Conservation (phyloP, 2,797 vertebrate genomes). For the Typhlichthys subterraneus region DNA sequence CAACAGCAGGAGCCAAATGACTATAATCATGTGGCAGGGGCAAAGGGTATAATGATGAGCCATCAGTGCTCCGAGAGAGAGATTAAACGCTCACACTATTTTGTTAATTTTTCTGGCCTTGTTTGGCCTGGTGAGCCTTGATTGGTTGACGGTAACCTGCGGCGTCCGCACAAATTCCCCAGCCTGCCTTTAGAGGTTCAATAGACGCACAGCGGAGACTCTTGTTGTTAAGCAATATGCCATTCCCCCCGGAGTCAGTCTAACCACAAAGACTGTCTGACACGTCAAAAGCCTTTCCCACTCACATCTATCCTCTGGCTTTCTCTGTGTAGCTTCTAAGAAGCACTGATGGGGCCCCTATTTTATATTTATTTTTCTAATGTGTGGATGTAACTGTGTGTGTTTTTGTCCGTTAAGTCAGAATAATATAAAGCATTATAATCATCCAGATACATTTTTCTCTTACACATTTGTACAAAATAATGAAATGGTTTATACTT, state of each 20-base stretch:
- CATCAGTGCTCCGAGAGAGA: background rate
- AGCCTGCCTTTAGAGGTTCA: constrained; percentile 13
- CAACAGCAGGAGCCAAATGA: too few species aligned
- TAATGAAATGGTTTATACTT: constrained; percentile 5
- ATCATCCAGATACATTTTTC: too few species aligned
- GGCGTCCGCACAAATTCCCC: constrained; percentile 26
- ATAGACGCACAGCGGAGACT: constrained; percentile 13
- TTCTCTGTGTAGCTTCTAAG: background rate
- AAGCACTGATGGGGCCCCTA: too few species aligned
- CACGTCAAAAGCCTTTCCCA: too few species aligned
- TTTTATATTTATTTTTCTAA: too few species aligned
- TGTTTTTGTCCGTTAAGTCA: too few species aligned
- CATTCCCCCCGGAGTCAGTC: constrained; percentile 11
- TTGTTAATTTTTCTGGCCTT: background rate
- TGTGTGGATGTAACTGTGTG: too few species aligned
- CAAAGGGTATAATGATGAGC: background rate
- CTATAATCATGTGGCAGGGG: background rate
- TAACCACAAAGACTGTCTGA: background rate
- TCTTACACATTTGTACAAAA: background rate
- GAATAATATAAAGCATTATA: too few species aligned
- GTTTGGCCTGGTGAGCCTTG: background rate
- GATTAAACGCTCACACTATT: too few species aligned
- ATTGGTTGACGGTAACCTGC: constrained; percentile 24
- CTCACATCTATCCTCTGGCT: constrained; percentile 1
- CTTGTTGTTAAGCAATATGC: constrained; percentile 27